Conservation (phyloP, 2,888 invertebrate species). For the Aelia acuminata region DNA sequence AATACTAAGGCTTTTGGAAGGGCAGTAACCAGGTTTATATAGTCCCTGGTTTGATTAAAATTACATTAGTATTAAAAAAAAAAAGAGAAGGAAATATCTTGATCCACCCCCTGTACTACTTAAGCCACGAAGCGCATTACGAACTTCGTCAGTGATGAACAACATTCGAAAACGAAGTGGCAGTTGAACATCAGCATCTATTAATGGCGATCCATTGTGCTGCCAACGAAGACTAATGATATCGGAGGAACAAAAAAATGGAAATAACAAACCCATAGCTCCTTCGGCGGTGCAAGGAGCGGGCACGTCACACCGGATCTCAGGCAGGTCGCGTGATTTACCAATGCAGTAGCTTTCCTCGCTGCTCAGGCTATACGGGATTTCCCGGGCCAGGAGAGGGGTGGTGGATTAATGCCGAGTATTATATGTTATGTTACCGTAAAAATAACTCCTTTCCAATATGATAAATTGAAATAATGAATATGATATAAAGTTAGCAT, state of each 20-base stretch:
- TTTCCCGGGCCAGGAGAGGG: too few species aligned
- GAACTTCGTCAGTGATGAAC: background rate
- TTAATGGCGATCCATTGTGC: constrained; percentile 30
- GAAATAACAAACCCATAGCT: constrained; percentile 29
- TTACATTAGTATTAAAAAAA: too few species aligned
- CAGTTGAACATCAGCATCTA: constrained; percentile 37
- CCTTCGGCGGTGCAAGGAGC: background rate
- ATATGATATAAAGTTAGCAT: too few species aligned
- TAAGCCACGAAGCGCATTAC: constrained; percentile 27
- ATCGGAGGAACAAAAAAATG: constrained; percentile 9
- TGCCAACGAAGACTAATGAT: constrained; percentile 9
- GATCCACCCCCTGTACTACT: background rate
- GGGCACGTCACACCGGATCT: background rate
- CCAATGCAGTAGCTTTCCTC: too few species aligned
- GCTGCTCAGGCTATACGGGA: too few species aligned
- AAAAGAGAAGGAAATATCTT: background rate
- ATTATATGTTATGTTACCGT: too few species aligned
- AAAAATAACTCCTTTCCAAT: too few species aligned
- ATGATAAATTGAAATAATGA: too few species aligned
- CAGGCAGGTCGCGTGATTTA: background rate
- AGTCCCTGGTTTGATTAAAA: too few species aligned
- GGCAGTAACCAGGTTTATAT: too few species aligned
- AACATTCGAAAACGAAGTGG: background rate
- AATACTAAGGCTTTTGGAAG: too few species aligned
- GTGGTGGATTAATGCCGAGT: too few species aligned